Evolutionary conservation across 2,888 invertebrate species (phyloP).

Genomic region (Melanchra persicariae): DNA sequence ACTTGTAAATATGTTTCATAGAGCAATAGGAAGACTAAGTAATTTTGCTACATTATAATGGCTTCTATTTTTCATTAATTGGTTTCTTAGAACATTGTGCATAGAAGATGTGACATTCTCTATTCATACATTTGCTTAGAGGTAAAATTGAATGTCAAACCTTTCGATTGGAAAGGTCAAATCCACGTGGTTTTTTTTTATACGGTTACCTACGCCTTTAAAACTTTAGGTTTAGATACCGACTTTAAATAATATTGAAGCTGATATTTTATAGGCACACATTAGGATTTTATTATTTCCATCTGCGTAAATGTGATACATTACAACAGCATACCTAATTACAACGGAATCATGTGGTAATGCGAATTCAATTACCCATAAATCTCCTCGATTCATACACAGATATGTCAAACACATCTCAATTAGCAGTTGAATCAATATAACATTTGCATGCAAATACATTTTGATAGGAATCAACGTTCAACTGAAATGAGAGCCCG

Average conservation of each 20-base stretch:
- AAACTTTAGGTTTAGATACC: no score
- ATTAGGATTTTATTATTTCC: not conserved
- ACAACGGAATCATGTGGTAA: conserved; percentile 15
- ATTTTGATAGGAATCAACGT: conserved; percentile 67
- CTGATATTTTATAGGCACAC: no score
- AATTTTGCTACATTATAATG: not conserved
- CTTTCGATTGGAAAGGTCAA: no score
- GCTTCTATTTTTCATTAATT: no score
- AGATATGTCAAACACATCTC: conserved; percentile 58
- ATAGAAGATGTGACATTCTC: not conserved
- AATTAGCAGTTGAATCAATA: conserved; percentile 70
- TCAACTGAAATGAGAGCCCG: conserved; percentile 70
- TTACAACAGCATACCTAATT: not conserved
- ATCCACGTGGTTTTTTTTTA: no score
- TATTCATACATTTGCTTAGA: no score
- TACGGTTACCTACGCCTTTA: no score
- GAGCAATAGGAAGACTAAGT: not conserved
- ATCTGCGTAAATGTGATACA: not conserved
- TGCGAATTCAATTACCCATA: conserved; percentile 37
- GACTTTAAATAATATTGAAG: no score
- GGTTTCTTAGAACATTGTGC: not conserved
- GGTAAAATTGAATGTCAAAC: no score
- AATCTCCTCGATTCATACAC: conserved; percentile 25
- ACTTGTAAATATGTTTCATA: conserved; percentile 8
- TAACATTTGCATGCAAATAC: conserved; percentile 71